Conservation (phyloP, 2,113 vertebrate genomes). For the Castor canadensis region DNA sequence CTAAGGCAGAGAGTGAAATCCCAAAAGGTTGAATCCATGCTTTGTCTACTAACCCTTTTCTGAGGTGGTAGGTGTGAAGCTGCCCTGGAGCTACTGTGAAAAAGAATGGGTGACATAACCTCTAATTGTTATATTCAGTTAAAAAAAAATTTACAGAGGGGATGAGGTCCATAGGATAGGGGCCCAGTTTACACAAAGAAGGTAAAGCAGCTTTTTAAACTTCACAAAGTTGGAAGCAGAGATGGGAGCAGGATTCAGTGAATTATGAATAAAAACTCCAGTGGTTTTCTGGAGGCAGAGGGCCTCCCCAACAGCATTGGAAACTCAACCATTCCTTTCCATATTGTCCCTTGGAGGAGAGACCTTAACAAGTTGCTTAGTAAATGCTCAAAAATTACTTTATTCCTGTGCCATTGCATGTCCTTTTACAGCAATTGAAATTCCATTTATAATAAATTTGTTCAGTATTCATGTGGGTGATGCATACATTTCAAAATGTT, state of each 20-base stretch:
- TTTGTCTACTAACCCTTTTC: not conserved
- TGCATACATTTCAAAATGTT: conserved; percentile 73
- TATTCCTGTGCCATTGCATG: not conserved
- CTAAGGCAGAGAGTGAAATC: conserved; percentile 8
- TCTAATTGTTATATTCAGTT: too few species aligned
- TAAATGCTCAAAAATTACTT: conserved; percentile 19
- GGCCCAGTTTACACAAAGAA: not conserved
- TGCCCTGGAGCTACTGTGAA: too few species aligned
- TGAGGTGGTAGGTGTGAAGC: not conserved
- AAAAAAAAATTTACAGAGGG: not conserved
- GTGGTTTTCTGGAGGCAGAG: not conserved
- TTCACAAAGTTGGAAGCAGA: not conserved
- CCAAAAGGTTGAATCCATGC: not conserved
- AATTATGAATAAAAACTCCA: not conserved
- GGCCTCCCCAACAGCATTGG: not conserved
- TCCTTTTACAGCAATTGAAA: conserved; percentile 53
- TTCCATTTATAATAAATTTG: conserved; percentile 71
- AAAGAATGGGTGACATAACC: too few species aligned
- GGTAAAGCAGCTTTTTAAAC: not conserved
- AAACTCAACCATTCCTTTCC: not conserved
- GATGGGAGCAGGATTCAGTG: not conserved
- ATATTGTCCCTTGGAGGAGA: not conserved
- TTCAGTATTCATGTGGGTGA: conserved; percentile 64
- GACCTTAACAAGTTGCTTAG: conserved; percentile 32
- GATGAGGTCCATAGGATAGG: not conserved